Base-by-base conservation (phyloP, 2,113 vertebrate genomes). In the Crotophaga sulcirostris region DNA sequence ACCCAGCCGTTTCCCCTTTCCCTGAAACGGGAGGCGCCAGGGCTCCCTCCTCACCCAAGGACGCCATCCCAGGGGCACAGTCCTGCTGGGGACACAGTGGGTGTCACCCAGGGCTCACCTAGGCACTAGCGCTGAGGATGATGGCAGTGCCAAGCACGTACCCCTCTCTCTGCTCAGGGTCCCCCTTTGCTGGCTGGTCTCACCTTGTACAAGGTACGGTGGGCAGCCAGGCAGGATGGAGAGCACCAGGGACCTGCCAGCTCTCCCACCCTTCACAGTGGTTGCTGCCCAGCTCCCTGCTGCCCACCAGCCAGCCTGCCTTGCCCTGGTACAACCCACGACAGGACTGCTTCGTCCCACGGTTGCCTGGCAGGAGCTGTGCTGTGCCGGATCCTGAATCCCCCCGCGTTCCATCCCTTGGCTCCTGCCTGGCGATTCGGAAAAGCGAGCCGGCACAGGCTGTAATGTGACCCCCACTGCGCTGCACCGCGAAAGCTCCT, bases 401-500 rank as follows among this genome's bases (percentile, higher is more conserved):
- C 9, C 51, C 12, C 59, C 17, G 75, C 66, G 78, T 3, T 15
- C 59, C 13, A 5, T 55, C 52, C 79, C 85, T 75, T 31, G 56
- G 73, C 87, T 83, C 58, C 75, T 25, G n/a, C 80, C 64, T 24
- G 13, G 44, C 8, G 56, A 38, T 69, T 87, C 16, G 56, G 92
- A 94, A 83, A 69, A 68, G 83, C 15, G 55, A 91, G 96, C 59
- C 62, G 10, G 82, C 13, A 29, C 62, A 28, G 70, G 44, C 66
- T 84, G 94, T 76, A 84, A 76, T 21, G 91, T 78, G 91, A 92
- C 82, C 91, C 91, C 63, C 34, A 33, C 63, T 49, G 42, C 25
- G 63, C 90, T 76, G 72, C 31, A 47, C 96, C 38, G n/a, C 89
- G 87, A 75, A 90, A 94, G 84, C 91, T 94, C 94, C 94, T 93